Evolutionary conservation across 2,113 vertebrate genomes (phyloP).

Genomic region (Dicerorhinus sumatrensis): DNA sequence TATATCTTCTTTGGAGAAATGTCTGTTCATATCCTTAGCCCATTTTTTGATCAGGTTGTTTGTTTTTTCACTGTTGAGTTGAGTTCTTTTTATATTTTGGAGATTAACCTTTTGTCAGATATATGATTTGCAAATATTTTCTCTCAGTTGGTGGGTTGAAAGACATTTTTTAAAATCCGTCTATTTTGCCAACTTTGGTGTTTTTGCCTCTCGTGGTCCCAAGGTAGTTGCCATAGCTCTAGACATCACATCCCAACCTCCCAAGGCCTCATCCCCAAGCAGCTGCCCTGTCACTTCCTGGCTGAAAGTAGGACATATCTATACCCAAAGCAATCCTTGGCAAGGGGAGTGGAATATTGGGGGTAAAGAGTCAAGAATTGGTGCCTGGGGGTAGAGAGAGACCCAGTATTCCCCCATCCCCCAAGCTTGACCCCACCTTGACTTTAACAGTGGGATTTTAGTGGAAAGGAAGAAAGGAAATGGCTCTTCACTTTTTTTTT

Average conservation of each 20-base stretch:
- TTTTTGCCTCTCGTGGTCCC: neutral
- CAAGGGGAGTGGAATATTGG: neutral
- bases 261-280: neutral
- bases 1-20: too few species aligned
- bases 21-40: too few species aligned
- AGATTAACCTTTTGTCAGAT: too few species aligned
- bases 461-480: neutral
- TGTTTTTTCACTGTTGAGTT: too few species aligned
- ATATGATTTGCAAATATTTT: too few species aligned
- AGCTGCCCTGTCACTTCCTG: neutral
- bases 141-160: too few species aligned
- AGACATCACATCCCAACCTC: neutral
- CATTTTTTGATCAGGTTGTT: too few species aligned
- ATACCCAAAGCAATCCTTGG: neutral
- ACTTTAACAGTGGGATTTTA: neutral
- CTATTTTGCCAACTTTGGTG: neutral
- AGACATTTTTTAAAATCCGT: neutral
- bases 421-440: neutral
- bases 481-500: neutral
- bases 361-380: neutral
- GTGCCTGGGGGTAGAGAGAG: neutral
- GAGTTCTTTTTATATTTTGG: too few species aligned
- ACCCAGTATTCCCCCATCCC: neutral
- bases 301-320: neutral
- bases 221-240: neutral